Conservation (phyloP, 2,888 invertebrate genomes). For the Rotaria macrura region DNA sequence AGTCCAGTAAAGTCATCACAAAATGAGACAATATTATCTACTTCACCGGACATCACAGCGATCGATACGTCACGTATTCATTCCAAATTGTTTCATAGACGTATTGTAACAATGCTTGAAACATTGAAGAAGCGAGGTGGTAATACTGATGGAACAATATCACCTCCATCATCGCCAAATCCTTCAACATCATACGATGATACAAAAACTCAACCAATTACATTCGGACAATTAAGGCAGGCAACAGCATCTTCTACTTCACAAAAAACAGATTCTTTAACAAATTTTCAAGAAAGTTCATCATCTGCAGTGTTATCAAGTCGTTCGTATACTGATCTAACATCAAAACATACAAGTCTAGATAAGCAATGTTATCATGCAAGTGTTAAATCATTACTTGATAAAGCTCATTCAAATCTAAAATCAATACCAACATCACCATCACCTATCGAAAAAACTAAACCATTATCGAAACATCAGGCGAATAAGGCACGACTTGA, state of each 20-base stretch:
- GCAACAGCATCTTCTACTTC: not conserved
- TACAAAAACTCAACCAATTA: not conserved
- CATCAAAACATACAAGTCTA: not conserved
- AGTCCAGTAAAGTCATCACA: not conserved
- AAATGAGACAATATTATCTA: not conserved
- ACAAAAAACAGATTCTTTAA: not conserved
- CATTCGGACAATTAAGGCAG: not conserved
- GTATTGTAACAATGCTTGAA: conserved; percentile 2
- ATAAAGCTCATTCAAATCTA: not conserved
- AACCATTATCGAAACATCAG: not conserved
- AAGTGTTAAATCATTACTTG: not conserved
- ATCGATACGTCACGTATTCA: not conserved
- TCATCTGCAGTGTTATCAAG: not conserved
- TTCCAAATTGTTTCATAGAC: not conserved
- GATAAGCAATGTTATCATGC: not conserved
- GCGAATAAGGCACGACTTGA: not conserved
- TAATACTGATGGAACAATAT: not conserved
- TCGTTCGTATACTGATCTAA: not conserved
- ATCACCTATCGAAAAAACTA: not conserved
- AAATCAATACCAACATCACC: not conserved
- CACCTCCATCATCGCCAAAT: not conserved
- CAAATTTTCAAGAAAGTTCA: not conserved
- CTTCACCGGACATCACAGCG: not conserved
- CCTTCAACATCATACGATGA: not conserved
- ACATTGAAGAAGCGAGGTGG: not conserved